Evolutionary conservation across 2,888 invertebrate genomes (phyloP).

Genomic region (Epistrophe eligans): DNA sequence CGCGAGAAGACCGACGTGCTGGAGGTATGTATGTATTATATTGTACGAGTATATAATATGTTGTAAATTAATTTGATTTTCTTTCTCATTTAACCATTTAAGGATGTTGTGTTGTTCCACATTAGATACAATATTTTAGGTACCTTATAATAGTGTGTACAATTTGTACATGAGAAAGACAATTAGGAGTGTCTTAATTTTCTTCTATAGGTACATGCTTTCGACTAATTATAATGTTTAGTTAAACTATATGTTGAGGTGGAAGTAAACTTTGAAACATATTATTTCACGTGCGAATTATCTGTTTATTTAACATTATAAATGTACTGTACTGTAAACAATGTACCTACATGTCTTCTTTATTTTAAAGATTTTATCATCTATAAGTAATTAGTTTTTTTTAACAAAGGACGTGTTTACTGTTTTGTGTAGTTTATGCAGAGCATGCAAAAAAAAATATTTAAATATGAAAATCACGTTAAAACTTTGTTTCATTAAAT

Average conservation of each 20-base stretch:
- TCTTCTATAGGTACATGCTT: constrained; percentile 6
- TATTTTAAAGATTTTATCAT: neutral
- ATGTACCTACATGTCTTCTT: neutral
- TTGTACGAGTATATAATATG: constrained; percentile 22
- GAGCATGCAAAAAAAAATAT: too few relatives aligned
- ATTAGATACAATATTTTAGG: neutral
- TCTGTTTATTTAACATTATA: constrained; percentile 8
- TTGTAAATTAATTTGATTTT: constrained; percentile 58
- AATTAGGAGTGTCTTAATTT: constrained; percentile 25
- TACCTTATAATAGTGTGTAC: neutral
- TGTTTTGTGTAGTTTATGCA: too few relatives aligned
- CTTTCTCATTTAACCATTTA: constrained; percentile 14
- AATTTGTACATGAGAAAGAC: neutral
- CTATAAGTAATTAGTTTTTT: neutral
- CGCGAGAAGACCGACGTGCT: constrained; percentile 88
- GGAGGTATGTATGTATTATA: constrained; percentile 68
- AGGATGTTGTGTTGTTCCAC: neutral
- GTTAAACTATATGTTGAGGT: constrained; percentile 4
- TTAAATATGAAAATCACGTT: too few relatives aligned
- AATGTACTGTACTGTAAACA: neutral
- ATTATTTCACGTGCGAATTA: constrained; percentile 12
- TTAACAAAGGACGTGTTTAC: neutral
- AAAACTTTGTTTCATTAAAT: too few relatives aligned
- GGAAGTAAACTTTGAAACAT: neutral
- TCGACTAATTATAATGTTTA: constrained; percentile 27